phyloP scores from a whole-genome alignment of 2,888 invertebrate genomes.

The Torymus tubicola region DNA sequence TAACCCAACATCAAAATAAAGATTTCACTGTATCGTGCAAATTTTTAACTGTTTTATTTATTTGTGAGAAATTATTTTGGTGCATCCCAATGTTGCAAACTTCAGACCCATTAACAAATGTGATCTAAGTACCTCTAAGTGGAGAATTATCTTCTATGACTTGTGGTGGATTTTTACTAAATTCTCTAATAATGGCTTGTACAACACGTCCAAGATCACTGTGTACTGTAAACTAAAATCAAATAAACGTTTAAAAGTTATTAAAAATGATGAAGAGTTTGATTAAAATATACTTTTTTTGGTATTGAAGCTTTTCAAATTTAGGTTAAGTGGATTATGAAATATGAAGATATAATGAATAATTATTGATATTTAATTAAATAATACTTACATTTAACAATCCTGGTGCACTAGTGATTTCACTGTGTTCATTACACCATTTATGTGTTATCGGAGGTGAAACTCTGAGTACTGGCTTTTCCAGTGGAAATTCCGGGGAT shows the following conservation, averaged over 20 bases:
- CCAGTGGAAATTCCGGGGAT: constrained; percentile 85
- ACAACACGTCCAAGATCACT: constrained; percentile 89
- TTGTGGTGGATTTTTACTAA: constrained; percentile 82
- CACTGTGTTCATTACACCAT: constrained; percentile 85
- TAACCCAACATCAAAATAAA: no score
- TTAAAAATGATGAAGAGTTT: no score
- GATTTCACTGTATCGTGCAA: no score
- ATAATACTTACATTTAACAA: constrained; percentile 81
- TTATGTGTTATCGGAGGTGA: constrained; percentile 83
- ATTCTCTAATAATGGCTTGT: constrained; percentile 88
- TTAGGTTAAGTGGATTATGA: no score
- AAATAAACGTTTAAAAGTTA: not conserved
- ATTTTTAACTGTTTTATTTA: no score
- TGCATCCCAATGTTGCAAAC: no score
- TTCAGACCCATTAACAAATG: no score
- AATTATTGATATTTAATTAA: not conserved
- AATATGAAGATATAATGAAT: no score
- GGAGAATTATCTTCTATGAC: constrained; percentile 73
- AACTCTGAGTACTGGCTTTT: constrained; percentile 84
- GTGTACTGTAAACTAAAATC: constrained; percentile 82
- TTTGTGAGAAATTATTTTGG: no score
- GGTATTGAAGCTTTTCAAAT: no score
- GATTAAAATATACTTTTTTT: no score
- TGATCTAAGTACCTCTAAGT: constrained; percentile 69
- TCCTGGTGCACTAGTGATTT: constrained; percentile 86